Evolutionary conservation across 2,888 invertebrate species (phyloP).

Genomic region (Calephelis perditalis): DNA sequence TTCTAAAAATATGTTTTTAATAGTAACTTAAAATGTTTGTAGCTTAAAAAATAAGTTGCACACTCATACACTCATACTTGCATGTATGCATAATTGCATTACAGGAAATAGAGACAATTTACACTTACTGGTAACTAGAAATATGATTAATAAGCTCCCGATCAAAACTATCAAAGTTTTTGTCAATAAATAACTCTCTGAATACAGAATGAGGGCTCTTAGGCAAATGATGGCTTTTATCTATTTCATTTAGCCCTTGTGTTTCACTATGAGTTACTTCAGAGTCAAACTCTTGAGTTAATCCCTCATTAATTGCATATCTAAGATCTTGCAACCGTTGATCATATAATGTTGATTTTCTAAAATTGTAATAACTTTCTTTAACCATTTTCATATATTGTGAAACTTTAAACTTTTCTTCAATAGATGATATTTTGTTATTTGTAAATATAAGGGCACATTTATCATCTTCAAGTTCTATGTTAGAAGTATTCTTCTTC

Average conservation of each 20-base stretch:
- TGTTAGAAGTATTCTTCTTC: slow-evolving; percentile 42
- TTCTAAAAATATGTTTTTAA: too few species aligned
- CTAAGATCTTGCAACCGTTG: slow-evolving; percentile 64
- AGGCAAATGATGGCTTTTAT: slow-evolving; percentile 31
- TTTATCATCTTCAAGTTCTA: slow-evolving; percentile 58
- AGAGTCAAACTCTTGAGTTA: slow-evolving; percentile 61
- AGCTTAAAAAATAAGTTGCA: too few species aligned
- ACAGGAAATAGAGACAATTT: too few species aligned
- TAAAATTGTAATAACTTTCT: slow-evolving; percentile 71
- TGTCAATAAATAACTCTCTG: slow-evolving; percentile 61
- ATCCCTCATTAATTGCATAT: slow-evolving; percentile 69
- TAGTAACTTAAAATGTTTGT: too few species aligned
- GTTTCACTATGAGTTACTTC: slow-evolving; percentile 25
- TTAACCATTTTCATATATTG: slow-evolving; percentile 59
- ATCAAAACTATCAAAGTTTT: slow-evolving; percentile 61
- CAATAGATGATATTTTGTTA: slow-evolving; percentile 48
- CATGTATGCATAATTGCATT: too few species aligned
- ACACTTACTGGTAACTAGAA: slow-evolving; percentile 66
- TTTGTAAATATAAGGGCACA: slow-evolving; percentile 64
- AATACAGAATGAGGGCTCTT: slow-evolving; percentile 69
- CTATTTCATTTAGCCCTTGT: slow-evolving; percentile 25
- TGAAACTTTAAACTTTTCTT: slow-evolving; percentile 55
- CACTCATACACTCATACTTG: too few species aligned
- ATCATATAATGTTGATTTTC: slow-evolving; percentile 65
- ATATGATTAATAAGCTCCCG: slow-evolving; percentile 62